Percentiles rank a stretch among this genome's conserved stretches.
Evolutionary conservation across 2,888 invertebrate species (phyloP).

Genomic region (Nemotelus pantherinus): DNA sequence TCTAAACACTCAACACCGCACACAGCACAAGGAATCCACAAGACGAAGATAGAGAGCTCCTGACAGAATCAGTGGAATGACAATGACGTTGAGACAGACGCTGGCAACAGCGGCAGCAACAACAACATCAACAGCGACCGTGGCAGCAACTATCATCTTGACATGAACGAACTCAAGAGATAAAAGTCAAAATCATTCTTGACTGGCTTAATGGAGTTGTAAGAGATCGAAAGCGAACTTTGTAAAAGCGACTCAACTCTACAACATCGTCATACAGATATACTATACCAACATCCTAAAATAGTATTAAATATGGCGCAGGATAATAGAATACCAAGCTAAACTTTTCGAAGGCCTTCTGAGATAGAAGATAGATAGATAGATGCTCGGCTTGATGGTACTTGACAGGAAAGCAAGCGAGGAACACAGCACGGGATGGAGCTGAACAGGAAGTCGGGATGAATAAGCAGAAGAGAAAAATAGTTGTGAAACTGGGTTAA

Average conservation of each 20-base stretch:
- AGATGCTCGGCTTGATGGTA: background rate
- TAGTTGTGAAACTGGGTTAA: constrained; percentile 30
- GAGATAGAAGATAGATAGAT: no score
- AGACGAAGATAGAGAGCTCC: no score
- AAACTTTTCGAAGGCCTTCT: background rate
- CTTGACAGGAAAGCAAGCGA: background rate
- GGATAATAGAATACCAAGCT: constrained; percentile 2
- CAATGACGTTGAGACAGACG: no score
- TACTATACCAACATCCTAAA: no score
- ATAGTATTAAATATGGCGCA: background rate
- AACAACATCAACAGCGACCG: background rate
- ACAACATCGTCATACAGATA: no score
- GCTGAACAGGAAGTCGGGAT: background rate
- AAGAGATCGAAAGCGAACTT: background rate
- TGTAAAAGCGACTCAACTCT: constrained; percentile 11
- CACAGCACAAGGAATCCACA: no score
- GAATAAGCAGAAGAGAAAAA: no score
- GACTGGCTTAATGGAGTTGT: constrained; percentile 36
- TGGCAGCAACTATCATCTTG: constrained; percentile 7
- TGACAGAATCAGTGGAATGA: no score
- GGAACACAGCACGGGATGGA: background rate
- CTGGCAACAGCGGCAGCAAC: background rate
- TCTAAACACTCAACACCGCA: no score
- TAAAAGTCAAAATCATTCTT: constrained; percentile 41
- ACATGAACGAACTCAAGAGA: constrained; percentile 41